These are phyloP conservation scores for Gallinago jamesoni DNA, from an alignment of 2,113 vertebrate species.

Conservation along the genomic window DNA sequence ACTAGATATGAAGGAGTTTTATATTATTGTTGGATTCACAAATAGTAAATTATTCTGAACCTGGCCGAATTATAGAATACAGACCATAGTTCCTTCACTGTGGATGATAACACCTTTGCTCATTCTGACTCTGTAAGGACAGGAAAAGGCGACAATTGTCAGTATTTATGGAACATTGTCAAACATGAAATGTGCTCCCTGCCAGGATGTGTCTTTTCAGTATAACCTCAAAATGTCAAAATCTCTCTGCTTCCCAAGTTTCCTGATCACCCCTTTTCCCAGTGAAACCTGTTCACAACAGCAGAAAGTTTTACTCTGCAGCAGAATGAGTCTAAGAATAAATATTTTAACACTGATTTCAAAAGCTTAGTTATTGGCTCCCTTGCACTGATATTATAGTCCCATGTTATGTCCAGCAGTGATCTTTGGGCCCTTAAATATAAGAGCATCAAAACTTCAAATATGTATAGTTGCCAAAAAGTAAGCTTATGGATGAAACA, in stretches of 20 bases:
- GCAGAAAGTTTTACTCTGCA: neutral
- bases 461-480: neutral
- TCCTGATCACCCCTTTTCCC: neutral
- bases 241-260: neutral
- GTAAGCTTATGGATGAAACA: neutral
- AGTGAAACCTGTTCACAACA: neutral
- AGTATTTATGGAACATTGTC: conserved; percentile 28
- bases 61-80: conserved; percentile 16
- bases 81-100: conserved; percentile 32
- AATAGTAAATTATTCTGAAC: conserved; percentile 18
- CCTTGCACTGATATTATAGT: neutral
- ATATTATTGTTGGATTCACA: conserved; percentile 12
- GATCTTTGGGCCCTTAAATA: neutral
- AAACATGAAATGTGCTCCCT: conserved; percentile 38
- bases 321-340: neutral
- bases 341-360: neutral
- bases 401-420: neutral
- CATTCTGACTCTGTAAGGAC: neutral
- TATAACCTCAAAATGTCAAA: conserved; percentile 73
- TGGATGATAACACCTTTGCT: neutral
- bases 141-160: conserved; percentile 23
- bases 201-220: conserved; percentile 34
- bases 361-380: neutral
- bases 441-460: neutral
- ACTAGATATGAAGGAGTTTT: neutral